Conservation (phyloP, 1,140 invertebrate species). For the Drosophila sp. region DNA sequence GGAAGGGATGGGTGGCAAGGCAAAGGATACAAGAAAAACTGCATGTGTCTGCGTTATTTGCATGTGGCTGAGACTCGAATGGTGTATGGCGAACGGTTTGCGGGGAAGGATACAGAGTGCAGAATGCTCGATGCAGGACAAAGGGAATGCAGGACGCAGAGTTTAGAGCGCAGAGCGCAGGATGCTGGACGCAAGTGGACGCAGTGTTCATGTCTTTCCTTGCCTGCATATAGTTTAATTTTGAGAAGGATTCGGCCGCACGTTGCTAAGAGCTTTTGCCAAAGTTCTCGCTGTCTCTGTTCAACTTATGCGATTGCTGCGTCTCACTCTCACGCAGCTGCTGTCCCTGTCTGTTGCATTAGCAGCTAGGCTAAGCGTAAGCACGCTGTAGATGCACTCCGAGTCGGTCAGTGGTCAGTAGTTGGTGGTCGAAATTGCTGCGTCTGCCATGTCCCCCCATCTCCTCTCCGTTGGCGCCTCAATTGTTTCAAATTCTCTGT, state of each 20-base stretch:
- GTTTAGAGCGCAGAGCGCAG: constrained; percentile 27
- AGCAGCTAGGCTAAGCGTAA: constrained; percentile 55
- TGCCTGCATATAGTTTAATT: constrained; percentile 81
- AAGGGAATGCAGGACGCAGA: neutral
- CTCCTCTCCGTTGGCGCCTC: constrained; percentile 62
- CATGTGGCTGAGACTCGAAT: constrained; percentile 77
- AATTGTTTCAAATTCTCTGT: constrained; percentile 80
- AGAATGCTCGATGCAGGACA: neutral
- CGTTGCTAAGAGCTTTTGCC: constrained; percentile 75
- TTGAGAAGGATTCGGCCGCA: constrained; percentile 78
- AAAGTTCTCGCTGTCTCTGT: constrained; percentile 50
- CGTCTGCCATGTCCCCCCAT: constrained; percentile 59
- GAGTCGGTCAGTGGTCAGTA: constrained; percentile 78
- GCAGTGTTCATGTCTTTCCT: constrained; percentile 69
- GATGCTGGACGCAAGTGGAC: constrained; percentile 28
- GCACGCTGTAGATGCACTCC: constrained; percentile 57
- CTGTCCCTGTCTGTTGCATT: constrained; percentile 38
- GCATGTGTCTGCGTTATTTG: constrained; percentile 81
- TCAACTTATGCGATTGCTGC: constrained; percentile 24
- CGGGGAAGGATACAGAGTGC: constrained; percentile 50
- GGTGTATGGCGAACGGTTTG: constrained; percentile 43
- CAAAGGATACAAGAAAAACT: constrained; percentile 79
- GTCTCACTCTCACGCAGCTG: constrained; percentile 11
- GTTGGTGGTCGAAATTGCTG: constrained; percentile 82
- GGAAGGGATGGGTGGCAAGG: constrained; percentile 2